A percentile compares a stretch with the other conserved stretches of the same genome.
Evolutionary conservation across 2,888 invertebrate species (phyloP).

Genomic region (Caenorhabditis sp.): DNA sequence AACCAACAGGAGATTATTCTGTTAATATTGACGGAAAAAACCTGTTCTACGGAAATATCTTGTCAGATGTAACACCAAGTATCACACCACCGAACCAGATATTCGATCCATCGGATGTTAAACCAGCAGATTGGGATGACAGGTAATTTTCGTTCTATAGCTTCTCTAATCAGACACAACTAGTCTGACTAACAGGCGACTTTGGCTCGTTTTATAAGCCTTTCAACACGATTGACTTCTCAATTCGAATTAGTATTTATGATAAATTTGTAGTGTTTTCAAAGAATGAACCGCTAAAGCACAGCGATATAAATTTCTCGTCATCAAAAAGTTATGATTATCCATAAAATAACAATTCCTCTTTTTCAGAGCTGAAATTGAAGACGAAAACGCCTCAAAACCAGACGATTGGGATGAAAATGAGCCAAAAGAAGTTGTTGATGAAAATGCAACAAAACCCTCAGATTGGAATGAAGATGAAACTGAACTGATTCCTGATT

Average conservation of each 20-base stretch:
- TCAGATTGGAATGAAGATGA: constrained; percentile 81
- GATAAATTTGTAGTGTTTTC: no score
- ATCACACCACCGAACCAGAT: constrained; percentile 94
- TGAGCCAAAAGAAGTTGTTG: constrained; percentile 85
- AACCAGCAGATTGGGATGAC: constrained; percentile 95
- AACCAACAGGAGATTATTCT: constrained; percentile 83
- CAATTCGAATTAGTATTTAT: no score
- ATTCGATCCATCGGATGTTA: constrained; percentile 84
- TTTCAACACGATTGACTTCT: no score
- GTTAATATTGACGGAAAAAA: constrained; percentile 82
- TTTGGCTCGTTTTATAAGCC: no score
- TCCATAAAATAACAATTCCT: no score
- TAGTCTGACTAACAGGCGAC: no score
- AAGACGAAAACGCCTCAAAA: constrained; percentile 77
- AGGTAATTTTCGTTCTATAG: constrained; percentile 77
- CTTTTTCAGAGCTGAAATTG: constrained; percentile 41
- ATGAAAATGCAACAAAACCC: constrained; percentile 62
- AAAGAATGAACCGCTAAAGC: no score
- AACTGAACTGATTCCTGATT: constrained; percentile 82
- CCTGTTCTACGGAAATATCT: constrained; percentile 59
- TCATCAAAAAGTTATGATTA: no score
- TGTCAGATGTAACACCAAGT: constrained; percentile 77
- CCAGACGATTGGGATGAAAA: constrained; percentile 88
- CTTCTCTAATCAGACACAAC: no score
- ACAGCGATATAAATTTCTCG: no score